Evolutionary conservation across 2,113 vertebrate genomes (phyloP), one percentile per base, ranked within the genome.

Genomic region (Apodemus sylvaticus): DNA sequence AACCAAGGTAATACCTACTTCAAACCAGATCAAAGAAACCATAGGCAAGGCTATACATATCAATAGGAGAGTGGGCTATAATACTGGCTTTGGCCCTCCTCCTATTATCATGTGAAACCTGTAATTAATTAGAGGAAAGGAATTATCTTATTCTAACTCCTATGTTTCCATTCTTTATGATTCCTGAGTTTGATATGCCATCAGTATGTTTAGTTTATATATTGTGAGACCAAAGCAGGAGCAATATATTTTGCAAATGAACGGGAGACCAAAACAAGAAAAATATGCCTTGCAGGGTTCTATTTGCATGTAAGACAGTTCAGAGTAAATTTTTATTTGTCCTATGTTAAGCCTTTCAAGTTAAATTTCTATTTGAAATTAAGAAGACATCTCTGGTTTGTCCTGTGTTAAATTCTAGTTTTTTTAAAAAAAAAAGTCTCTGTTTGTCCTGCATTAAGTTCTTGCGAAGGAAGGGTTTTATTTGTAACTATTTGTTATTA

Each of bases 121-220:
- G 19, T 48, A 77, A 86, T 93, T 71, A 95, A 92, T 55, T 7
- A 70, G 22, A 93, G 70, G 55, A 83, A 91, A 93, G 73, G 10
- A 55, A 78, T 17, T 3, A 39, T 68, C 60, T 71, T 91, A 26
- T 86, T 92, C 36, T 82, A 66, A 51, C 31, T 88, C 7, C 58
- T 76, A 48, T 53, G 34, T 19, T 86, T 17, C 11, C 76, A n/a
- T 51, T 86, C 74, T 77, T 76, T 34, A 1, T 68, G 66, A 31
- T 85, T 85, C 71, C 24, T 71, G 88, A 81, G 64, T 86, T 51
- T 83, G 60, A 2, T 55, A 31, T 77, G 58, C 2, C 6, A 81
- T 20, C 17, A 20, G 22, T 62, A 58, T 81, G n/a, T 85, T 79
- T 39, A 64, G 53, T 87, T 96, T 90, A 39, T 77, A 39, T 73